These are phyloP conservation scores for Mya arenaria DNA, from an alignment of 1,140 invertebrate genomes.

Conservation along the genomic window DNA sequence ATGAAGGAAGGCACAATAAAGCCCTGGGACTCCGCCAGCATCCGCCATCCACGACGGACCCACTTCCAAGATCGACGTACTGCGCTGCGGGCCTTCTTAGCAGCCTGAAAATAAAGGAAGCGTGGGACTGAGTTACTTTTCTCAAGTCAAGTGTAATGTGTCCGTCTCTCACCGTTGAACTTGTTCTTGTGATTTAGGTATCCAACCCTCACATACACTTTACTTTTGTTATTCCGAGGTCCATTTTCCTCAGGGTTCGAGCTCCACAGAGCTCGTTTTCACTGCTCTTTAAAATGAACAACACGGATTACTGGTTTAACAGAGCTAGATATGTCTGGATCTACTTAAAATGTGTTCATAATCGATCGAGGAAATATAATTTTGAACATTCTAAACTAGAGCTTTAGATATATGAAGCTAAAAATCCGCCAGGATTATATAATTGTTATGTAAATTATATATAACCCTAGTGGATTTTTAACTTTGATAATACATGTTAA, in stretches of 20 bases:
- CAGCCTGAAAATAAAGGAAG: conserved; percentile 22
- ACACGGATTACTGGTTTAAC: no score
- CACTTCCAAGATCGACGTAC: conserved; percentile 42
- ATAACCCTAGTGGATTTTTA: no score
- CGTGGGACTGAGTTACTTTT: background rate
- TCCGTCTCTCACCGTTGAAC: background rate
- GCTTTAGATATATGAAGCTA: no score
- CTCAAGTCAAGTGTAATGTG: background rate
- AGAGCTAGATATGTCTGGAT: no score
- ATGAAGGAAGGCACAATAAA: background rate
- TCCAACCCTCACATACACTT: background rate
- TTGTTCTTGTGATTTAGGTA: background rate
- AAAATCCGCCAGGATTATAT: no score
- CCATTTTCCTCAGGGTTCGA: background rate
- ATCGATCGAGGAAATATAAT: no score
- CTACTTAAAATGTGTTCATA: no score
- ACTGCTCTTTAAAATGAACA: background rate
- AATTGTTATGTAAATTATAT: no score
- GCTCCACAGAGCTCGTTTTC: background rate
- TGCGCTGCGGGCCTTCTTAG: conserved; percentile 39
- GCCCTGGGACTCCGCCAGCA: background rate
- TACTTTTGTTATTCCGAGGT: background rate
- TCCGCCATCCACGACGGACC: conserved; percentile 14
- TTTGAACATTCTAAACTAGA: no score
- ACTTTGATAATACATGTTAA: no score